Conservation (phyloP, 2,113 vertebrate species). For the Leptocoma aspasia region DNA sequence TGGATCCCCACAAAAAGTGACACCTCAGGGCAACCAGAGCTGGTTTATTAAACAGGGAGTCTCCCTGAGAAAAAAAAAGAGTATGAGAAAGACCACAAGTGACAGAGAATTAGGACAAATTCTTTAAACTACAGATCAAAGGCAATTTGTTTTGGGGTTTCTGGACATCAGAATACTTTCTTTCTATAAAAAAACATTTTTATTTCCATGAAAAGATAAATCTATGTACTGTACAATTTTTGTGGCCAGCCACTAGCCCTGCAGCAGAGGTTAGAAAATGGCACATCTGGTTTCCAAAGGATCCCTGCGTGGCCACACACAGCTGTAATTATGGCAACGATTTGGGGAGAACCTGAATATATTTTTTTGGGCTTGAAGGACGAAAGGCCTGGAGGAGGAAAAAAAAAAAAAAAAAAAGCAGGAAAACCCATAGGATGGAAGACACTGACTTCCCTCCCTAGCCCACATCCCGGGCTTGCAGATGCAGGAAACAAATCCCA, state of each 20-base stretch:
- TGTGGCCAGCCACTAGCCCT: background rate
- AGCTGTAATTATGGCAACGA: background rate
- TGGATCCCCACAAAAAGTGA: background rate
- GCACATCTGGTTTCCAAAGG: background rate
- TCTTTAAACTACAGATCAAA: background rate
- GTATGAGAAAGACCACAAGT: background rate
- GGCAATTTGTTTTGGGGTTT: background rate
- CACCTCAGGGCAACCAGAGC: background rate
- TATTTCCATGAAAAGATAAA: background rate
- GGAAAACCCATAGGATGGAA: background rate
- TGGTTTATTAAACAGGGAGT: background rate
- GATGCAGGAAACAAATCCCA: background rate
- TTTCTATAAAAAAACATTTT: background rate
- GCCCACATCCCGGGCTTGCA: background rate
- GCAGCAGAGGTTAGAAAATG: background rate
- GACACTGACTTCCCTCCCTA: background rate
- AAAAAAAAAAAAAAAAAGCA: background rate
- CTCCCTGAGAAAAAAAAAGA: background rate
- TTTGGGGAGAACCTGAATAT: background rate
- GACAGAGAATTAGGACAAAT: background rate
- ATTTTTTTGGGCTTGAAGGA: background rate
- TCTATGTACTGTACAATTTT: too few species aligned
- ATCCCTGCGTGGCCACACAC: background rate
- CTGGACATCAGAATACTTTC: background rate
- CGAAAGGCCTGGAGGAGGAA: background rate